Percentiles rank a stretch among this genome's conserved stretches.
These are phyloP conservation scores for Matsumurasca onukii DNA, from an alignment of 1,140 invertebrate species.

Conservation along the genomic window DNA sequence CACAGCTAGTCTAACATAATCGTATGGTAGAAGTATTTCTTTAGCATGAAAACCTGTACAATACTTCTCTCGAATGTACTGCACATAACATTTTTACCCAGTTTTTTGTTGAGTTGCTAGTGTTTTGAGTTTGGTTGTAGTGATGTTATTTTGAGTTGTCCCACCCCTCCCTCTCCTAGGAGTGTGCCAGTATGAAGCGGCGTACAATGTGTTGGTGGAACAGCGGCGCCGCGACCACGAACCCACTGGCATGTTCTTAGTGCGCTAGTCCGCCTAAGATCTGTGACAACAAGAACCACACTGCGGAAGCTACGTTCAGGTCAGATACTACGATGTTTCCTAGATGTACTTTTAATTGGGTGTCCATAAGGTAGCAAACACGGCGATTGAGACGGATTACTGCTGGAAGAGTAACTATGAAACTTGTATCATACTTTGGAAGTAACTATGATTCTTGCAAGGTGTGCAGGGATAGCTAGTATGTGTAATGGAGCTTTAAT, in stretches of 20 bases:
- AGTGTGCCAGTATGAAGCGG: conserved; percentile 78
- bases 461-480: too few species aligned
- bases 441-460: too few species aligned
- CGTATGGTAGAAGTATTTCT: not conserved
- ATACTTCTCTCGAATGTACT: not conserved
- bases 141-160: conserved; percentile 45
- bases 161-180: conserved; percentile 55
- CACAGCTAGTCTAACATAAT: not conserved
- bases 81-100: not conserved
- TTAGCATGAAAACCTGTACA: not conserved
- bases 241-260: conserved; percentile 68
- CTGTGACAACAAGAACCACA: conserved; percentile 55
- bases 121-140: conserved; percentile 41
- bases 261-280: conserved; percentile 59
- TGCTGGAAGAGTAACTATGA: too few species aligned
- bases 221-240: conserved; percentile 48
- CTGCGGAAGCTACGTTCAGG: too few species aligned
- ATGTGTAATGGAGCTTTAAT: too few species aligned
- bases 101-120: conserved; percentile 44
- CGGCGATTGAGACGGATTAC: too few species aligned
- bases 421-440: too few species aligned
- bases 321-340: too few species aligned
- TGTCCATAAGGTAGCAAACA: too few species aligned
- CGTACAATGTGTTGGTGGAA: conserved; percentile 89
- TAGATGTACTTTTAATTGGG: too few species aligned